Percentiles rank a stretch among this genome's conserved stretches.
These are phyloP conservation scores for Caenorhabditis auriculariae DNA, from an alignment of 2,888 invertebrate genomes.

Conservation along the genomic window DNA sequence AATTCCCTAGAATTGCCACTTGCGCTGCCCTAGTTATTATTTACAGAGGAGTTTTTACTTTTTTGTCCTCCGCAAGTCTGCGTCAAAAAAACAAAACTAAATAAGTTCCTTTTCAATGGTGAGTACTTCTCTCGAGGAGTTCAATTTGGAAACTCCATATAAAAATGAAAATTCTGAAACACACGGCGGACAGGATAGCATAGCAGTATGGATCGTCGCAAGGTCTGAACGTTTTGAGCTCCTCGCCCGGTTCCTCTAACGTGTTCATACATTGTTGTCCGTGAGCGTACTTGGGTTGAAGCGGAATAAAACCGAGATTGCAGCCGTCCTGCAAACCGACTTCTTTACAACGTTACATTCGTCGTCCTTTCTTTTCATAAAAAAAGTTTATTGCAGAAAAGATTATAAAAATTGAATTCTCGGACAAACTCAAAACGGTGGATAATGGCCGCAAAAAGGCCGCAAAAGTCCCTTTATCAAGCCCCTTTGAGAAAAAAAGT, in stretches of 20 bases:
- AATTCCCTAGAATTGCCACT: not conserved
- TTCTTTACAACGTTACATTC: not conserved
- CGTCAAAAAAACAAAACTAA: not conserved
- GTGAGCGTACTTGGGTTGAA: slow-evolving; percentile 24
- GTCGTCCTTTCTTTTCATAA: not conserved
- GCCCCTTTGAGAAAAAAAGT: too few species aligned
- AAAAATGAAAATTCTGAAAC: slow-evolving; percentile 7
- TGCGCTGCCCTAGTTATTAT: not conserved
- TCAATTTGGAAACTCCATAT: not conserved
- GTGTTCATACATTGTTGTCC: slow-evolving; percentile 33
- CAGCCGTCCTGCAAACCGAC: slow-evolving; percentile 34
- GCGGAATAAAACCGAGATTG: slow-evolving; percentile 36
- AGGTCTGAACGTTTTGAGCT: slow-evolving; percentile 28
- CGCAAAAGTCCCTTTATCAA: too few species aligned
- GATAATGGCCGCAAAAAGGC: too few species aligned
- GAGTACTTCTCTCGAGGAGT: not conserved
- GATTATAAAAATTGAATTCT: not conserved
- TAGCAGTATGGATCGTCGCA: slow-evolving; percentile 56
- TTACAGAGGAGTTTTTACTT: not conserved
- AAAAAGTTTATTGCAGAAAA: not conserved
- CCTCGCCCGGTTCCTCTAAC: slow-evolving; percentile 36
- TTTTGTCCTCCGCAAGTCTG: not conserved
- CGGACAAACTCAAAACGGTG: not conserved
- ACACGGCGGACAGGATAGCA: slow-evolving; percentile 34
- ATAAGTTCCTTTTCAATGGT: not conserved